Base-by-base conservation (phyloP, 2,888 invertebrate species). In the Cryptophagus acutangulus region DNA sequence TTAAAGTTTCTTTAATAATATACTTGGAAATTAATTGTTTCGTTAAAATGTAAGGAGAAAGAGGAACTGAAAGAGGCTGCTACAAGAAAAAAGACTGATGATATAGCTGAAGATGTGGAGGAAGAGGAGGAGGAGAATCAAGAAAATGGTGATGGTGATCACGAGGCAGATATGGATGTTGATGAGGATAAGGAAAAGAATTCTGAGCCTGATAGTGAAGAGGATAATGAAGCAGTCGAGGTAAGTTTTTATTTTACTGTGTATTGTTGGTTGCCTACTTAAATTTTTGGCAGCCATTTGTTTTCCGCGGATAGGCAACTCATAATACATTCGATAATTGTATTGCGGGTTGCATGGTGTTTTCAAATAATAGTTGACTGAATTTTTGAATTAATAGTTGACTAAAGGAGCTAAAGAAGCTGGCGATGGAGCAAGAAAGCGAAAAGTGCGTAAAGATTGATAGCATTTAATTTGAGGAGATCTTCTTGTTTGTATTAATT, bases 71-170 rank as follows among this genome's bases (percentile, higher is more conserved):
- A 60, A 31, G 71, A 73, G 17, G 72, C 64, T 14, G 71, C 73
- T 33, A 76, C 77, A 25, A 68, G 75, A 13, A 87, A 87, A 69
- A 87, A 87, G 72, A 83, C 84, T 38, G 87, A 87, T 66, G 82
- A 76, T 33, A 62, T 73, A 17, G 74, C 75, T 31, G 79, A 79
- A 46, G 86, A 84, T 59, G 78, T 79, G 54, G 69, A 71, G 52
- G 67, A 67, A 40, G 63, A 65, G 45, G 67, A 67, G 40, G 63
- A 65, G 45, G 69, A 69, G 1, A 71, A 71, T 13, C 50, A 49
- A 26, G 41, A 41, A 33, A 33, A 28, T 30, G 35, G 12, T 2
- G 67, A 54, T n/a, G 69, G 66, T 28, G 66, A 36, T 64, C 57
- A 62, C 45, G 66, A 59, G 26, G 69, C 65, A 36, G 70, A 59